These are phyloP conservation scores for Adelognathus sp. DNA, from an alignment of 2,888 invertebrate species.

Conservation along the genomic window DNA sequence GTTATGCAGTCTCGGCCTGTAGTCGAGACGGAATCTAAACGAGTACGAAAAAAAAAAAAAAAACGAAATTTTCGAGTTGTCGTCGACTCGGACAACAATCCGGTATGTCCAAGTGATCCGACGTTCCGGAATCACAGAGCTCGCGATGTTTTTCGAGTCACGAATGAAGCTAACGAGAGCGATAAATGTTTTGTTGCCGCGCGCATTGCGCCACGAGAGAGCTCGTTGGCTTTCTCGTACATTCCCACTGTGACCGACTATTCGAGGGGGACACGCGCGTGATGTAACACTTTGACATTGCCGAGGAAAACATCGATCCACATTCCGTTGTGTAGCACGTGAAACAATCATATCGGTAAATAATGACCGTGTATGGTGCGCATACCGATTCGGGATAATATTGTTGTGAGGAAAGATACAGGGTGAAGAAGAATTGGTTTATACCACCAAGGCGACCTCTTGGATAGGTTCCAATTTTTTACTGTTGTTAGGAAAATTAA, in stretches of 20 bases:
- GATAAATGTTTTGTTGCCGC: conserved; percentile 12
- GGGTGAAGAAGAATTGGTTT: background rate
- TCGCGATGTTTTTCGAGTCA: conserved; percentile 1
- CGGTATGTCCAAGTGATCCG: background rate
- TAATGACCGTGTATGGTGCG: background rate
- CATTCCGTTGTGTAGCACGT: background rate
- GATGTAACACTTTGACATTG: background rate
- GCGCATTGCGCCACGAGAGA: background rate
- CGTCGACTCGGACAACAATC: background rate
- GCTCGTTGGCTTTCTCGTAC: background rate
- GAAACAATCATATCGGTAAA: conserved; percentile 3
- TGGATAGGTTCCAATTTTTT: too few species aligned
- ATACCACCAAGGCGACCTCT: too few species aligned
- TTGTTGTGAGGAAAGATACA: background rate
- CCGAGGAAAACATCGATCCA: background rate
- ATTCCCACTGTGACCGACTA: background rate
- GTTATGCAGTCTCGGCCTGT: background rate
- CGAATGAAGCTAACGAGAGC: conserved; percentile 23
- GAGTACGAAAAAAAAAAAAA: background rate
- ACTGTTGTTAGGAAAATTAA: too few species aligned
- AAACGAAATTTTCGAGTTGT: background rate
- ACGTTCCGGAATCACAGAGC: conserved; percentile 11
- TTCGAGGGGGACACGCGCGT: background rate
- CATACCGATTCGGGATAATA: background rate
- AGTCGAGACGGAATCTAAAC: background rate